Base-by-base conservation (phyloP, 1,140 invertebrate genomes). In the Tetragonula clypearis region DNA sequence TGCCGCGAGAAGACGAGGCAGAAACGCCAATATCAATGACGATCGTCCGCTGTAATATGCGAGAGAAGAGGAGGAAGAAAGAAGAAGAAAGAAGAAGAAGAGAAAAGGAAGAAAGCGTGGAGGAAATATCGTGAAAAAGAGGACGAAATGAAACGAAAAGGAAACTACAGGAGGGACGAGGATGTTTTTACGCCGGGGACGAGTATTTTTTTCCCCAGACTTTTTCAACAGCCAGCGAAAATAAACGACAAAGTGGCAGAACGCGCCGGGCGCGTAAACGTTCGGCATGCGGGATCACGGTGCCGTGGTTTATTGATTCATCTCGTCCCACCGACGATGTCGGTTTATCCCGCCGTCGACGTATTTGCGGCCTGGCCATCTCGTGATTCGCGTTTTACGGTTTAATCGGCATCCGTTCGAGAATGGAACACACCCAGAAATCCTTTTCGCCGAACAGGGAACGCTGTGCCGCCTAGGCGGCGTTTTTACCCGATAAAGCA, bases 241-340 rank as follows among this genome's bases (percentile, higher is more conserved):
- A 80, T 85, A 85, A 80, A 80, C 83, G 68, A 74, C 30, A 62
- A 73, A 85, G 78, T 53, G 78, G 23, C 56, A 49, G 26, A 49
- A 79, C 76, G 74, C 56, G 74, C 56, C 49, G 77, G 30, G 76
- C 35, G 78, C 78, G 86, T 84, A 85, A 85, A 85, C 71, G 83
- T 56, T 71, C 71, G 35, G 76, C 55, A 56, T 75, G 74, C 58
- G 62, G 80, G 80, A 88, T 77, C 84, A 60, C 86, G 79, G 83
- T 84, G 85, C 68, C 85, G 79, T 62, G 81, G 85, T 86, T 89
- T 89, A 89, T 89, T 84, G 88, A 89, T 89, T 89, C 88, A 81
- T 86, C 85, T 86, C 88, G 81, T 68, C 76, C 73, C 85, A 53
- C 68, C 84, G 87, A 76, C 84, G 84, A 89, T 69, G 88, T 79